Conservation (phyloP, 2,797 vertebrate genomes). For the Rhinatrema bivittatum region DNA sequence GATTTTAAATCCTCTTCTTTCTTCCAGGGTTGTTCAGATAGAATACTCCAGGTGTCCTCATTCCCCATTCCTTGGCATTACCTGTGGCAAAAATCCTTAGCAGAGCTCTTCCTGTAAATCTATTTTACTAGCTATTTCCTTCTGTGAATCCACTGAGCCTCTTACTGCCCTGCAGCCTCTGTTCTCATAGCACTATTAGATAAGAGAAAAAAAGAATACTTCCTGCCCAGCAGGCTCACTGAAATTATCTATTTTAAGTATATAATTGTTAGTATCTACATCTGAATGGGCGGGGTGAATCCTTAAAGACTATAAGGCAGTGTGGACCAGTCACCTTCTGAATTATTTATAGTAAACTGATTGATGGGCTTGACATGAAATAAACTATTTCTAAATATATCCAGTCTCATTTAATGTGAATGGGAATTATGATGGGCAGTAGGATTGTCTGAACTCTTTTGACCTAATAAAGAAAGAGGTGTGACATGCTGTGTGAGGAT, state of each 20-base stretch:
- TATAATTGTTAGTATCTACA: not conserved
- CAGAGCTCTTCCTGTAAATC: no score
- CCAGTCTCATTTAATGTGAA: conserved; percentile 53
- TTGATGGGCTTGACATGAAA: conserved; percentile 54
- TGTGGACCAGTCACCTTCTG: conserved; percentile 6
- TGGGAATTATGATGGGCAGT: conserved; percentile 50
- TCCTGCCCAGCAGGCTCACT: not conserved
- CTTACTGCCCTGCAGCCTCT: no score
- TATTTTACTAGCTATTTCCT: no score
- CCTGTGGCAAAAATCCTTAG: no score
- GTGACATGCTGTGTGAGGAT: conserved; percentile 33
- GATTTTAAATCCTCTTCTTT: no score
- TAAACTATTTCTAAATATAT: conserved; percentile 64
- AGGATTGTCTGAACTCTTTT: conserved; percentile 58
- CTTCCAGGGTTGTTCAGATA: no score
- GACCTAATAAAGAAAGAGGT: conserved; percentile 53
- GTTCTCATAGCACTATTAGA: no score
- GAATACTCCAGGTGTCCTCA: no score
- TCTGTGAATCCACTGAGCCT: no score
- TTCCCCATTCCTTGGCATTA: no score
- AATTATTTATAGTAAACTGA: conserved; percentile 63
- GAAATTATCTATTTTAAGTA: not conserved
- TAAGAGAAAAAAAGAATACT: no score
- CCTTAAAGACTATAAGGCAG: not conserved
- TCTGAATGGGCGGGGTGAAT: not conserved